A percentile compares a stretch with the other conserved stretches of the same genome.
Conservation (phyloP, 92 coral and sea anemone species). For the Desmophyllum pertusum region DNA sequence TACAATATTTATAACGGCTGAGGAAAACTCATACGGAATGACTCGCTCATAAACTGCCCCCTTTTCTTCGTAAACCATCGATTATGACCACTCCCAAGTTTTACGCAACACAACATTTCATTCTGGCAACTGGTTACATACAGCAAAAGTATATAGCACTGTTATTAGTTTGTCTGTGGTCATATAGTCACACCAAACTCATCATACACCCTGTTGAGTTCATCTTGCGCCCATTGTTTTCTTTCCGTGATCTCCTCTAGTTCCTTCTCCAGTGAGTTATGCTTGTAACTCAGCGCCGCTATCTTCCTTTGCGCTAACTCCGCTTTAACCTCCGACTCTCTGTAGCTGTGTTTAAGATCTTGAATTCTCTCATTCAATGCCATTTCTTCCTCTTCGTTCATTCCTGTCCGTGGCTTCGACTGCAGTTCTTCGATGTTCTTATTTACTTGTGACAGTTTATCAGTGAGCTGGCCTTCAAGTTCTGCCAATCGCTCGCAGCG, state of each 20-base stretch:
- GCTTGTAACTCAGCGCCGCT: conserved; percentile 39
- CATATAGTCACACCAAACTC: conserved; percentile 10
- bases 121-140: not conserved
- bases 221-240: conserved; percentile 57
- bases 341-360: conserved; percentile 45
- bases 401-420: not conserved
- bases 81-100: not conserved
- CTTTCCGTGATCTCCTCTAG: conserved; percentile 40
- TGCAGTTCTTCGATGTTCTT: conserved; percentile 28
- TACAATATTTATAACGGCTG: not conserved
- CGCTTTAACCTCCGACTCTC: conserved; percentile 47
- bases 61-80: not conserved
- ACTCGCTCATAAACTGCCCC: not conserved
- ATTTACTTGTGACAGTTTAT: conserved; percentile 12
- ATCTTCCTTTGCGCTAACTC: conserved; percentile 52
- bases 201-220: conserved; percentile 45
- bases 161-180: not conserved
- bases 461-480: conserved; percentile 15
- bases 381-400: conserved; percentile 36
- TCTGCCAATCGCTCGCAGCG: conserved; percentile 37
- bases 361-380: conserved; percentile 22
- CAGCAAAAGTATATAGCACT: not conserved
- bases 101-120: not conserved
- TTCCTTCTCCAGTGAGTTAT: conserved; percentile 39
- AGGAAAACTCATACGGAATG: not conserved